phyloP scores from a whole-genome alignment of 2,888 invertebrate genomes.

The Stegophylla sp. region DNA sequence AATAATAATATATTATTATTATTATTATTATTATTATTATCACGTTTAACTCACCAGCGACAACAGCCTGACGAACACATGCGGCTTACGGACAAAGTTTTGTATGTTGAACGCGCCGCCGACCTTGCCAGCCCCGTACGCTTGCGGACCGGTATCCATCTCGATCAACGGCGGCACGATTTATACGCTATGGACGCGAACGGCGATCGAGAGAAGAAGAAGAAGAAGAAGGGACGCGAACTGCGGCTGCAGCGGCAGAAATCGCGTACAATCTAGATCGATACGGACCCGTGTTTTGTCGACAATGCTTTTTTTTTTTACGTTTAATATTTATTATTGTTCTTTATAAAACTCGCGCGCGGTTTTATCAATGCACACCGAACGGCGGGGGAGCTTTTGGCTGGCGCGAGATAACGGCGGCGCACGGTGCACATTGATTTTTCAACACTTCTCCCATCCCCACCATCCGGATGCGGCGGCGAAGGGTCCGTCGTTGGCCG shows the following conservation, averaged over 20 bases:
- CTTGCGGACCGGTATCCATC: constrained; percentile 61
- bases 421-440: constrained; percentile 43
- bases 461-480: not conserved
- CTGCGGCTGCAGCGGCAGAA: not conserved
- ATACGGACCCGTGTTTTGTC: no score
- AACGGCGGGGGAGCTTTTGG: no score
- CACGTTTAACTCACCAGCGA: constrained; percentile 57
- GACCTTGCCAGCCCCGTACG: constrained; percentile 60
- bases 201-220: not conserved
- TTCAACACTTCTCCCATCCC: constrained; percentile 7
- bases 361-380: no score
- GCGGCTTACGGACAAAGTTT: constrained; percentile 60
- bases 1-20: no score
- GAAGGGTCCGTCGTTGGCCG: not conserved
- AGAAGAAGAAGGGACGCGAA: no score
- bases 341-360: no score
- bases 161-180: not conserved
- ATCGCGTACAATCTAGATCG: no score
- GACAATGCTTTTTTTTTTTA: no score
- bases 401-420: no score
- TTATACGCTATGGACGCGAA: not conserved
- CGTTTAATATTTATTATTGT: no score
- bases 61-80: constrained; percentile 59
- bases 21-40: no score
- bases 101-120: constrained; percentile 59